phyloP scores from a whole-genome alignment of 2,113 vertebrate genomes.

The Corythornis madagascariensis region DNA sequence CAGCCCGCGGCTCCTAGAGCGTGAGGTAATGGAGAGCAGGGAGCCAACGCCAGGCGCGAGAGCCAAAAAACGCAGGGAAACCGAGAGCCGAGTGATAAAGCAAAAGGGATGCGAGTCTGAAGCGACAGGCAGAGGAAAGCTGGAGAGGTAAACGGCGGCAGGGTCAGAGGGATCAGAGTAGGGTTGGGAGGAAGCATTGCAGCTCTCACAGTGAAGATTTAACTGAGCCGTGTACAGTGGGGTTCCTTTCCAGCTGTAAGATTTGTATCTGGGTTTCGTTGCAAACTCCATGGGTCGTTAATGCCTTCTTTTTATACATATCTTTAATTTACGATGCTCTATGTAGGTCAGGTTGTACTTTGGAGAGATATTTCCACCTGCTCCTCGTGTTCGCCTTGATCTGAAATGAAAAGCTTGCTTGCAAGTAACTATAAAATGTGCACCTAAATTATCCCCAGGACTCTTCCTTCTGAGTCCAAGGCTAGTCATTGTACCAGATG shows the following conservation, averaged over 20 bases:
- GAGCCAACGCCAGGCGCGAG: background rate
- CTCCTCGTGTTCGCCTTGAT: background rate
- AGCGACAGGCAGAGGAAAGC: background rate
- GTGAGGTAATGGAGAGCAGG: constrained; percentile 29
- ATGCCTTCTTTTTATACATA: constrained; percentile 36
- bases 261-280: background rate
- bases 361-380: constrained; percentile 13
- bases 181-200: background rate
- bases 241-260: background rate
- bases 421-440: constrained; percentile 28
- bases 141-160: background rate
- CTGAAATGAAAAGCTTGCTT: constrained; percentile 25
- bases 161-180: background rate
- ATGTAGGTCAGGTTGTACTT: constrained; percentile 60
- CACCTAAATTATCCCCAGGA: constrained; percentile 41
- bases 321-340: background rate
- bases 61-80: constrained; percentile 7
- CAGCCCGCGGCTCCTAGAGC: background rate
- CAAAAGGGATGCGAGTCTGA: background rate
- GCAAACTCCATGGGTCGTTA: background rate
- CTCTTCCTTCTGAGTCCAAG: constrained; percentile 51
- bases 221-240: background rate
- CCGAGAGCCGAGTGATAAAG: background rate
- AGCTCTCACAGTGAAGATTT: background rate
- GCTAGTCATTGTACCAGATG: constrained; percentile 53